These are phyloP conservation scores for Melanotus villosus DNA, from an alignment of 2,888 invertebrate species.

Conservation along the genomic window DNA sequence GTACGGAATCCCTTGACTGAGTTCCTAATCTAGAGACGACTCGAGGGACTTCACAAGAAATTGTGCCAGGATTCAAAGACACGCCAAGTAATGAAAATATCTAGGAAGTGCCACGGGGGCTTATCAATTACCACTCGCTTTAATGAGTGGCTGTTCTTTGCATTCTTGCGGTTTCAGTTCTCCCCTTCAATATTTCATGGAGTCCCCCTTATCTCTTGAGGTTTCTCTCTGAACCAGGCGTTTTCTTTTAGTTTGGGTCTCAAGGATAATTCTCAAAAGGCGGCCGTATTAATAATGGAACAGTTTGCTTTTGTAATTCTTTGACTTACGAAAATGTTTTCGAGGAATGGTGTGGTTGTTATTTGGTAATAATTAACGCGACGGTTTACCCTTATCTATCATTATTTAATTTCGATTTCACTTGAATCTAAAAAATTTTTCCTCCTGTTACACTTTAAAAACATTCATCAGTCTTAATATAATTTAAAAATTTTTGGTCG, in stretches of 20 bases:
- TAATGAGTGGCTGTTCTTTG: slow-evolving; percentile 47
- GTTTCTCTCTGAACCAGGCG: slow-evolving; percentile 40
- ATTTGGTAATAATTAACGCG: background rate
- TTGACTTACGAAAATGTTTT: slow-evolving; percentile 29
- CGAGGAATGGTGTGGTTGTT: background rate
- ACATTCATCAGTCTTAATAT: no score
- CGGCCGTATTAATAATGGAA: slow-evolving; percentile 51
- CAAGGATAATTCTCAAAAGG: slow-evolving; percentile 49
- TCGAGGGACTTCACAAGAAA: slow-evolving; percentile 27
- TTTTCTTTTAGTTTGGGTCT: slow-evolving; percentile 43
- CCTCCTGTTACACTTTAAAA: no score
- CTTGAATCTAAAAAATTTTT: no score
- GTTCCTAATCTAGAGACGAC: slow-evolving; percentile 29
- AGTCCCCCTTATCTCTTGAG: slow-evolving; percentile 43
- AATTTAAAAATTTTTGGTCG: no score
- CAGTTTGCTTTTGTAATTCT: slow-evolving; percentile 49
- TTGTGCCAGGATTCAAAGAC: slow-evolving; percentile 35
- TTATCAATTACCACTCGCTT: slow-evolving; percentile 44
- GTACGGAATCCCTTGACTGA: slow-evolving; percentile 21
- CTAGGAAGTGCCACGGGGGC: slow-evolving; percentile 37
- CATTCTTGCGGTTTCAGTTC: slow-evolving; percentile 46
- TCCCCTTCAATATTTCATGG: slow-evolving; percentile 51
- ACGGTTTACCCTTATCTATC: background rate
- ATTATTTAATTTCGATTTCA: background rate
- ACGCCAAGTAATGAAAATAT: slow-evolving; percentile 36